Evolutionary conservation across 2,888 invertebrate genomes (phyloP).

Genomic region (Galerucella nymphaeae): DNA sequence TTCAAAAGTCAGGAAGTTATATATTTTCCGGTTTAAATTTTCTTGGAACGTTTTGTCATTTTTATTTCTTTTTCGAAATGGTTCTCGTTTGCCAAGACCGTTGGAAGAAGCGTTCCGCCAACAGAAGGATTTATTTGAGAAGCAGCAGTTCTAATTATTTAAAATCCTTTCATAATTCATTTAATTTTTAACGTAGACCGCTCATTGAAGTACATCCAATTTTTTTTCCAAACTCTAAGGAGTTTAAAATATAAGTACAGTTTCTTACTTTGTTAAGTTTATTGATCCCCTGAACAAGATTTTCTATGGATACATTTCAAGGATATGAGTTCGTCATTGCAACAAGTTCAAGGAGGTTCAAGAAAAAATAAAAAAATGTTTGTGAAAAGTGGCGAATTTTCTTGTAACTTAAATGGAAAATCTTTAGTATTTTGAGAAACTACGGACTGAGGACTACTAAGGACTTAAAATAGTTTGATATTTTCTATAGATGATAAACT

Average conservation of each 20-base stretch:
- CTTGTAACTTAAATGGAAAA: too few relatives aligned
- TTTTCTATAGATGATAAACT: too few relatives aligned
- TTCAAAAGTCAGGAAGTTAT: conserved; percentile 2
- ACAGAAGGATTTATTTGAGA: not conserved
- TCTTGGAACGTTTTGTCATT: conserved; percentile 5
- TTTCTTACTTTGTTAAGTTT: too few relatives aligned
- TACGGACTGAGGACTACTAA: too few relatives aligned
- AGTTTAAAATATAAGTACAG: not conserved
- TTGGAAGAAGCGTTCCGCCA: not conserved
- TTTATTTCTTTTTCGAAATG: conserved; percentile 6
- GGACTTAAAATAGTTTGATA: too few relatives aligned
- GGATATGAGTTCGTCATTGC: too few relatives aligned
- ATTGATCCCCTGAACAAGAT: too few relatives aligned
- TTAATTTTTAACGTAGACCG: not conserved
- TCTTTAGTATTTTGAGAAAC: too few relatives aligned
- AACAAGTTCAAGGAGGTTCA: too few relatives aligned
- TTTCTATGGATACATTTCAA: too few relatives aligned
- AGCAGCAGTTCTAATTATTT: not conserved
- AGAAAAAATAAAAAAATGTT: too few relatives aligned
- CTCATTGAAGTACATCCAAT: not conserved
- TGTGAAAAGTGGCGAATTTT: too few relatives aligned
- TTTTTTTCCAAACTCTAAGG: not conserved
- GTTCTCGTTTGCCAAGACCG: conserved; percentile 4
- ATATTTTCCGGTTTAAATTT: not conserved
- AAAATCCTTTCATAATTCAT: not conserved